Conservation (phyloP, 2,888 invertebrate species). For the Dryobota labecula region DNA sequence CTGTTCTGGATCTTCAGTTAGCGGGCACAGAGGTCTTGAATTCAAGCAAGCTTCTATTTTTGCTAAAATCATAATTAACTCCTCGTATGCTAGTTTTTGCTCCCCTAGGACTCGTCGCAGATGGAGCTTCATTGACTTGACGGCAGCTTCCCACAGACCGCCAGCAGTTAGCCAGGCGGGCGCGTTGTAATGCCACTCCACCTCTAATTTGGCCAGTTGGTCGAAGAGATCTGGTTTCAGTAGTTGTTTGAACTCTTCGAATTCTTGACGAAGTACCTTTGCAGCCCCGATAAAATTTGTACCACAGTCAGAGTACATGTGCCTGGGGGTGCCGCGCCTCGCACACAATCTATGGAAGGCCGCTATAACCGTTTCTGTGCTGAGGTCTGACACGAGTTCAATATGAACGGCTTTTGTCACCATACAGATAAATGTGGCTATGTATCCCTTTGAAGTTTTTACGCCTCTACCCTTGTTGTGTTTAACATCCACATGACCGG, state of each 20-base stretch:
- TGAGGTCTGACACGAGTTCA: conserved; percentile 2
- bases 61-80: neutral
- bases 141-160: conserved; percentile 21
- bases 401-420: conserved; percentile 1
- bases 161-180: too few relatives aligned
- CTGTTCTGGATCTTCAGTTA: conserved; percentile 54
- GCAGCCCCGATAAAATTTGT: neutral
- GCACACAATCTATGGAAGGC: conserved; percentile 37
- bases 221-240: conserved; percentile 10
- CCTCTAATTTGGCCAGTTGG: conserved; percentile 1
- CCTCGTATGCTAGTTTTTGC: conserved; percentile 11
- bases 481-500: conserved; percentile 28
- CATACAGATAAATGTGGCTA: conserved; percentile 48
- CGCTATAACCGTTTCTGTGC: neutral
- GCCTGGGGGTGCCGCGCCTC: conserved; percentile 31
- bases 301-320: conserved; percentile 46
- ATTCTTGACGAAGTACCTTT: conserved; percentile 13
- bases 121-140: conserved; percentile 22
- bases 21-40: neutral
- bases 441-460: conserved; percentile 27
- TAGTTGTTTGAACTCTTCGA: neutral
- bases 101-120: conserved; percentile 20
- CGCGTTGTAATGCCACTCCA: neutral
- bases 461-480: conserved; percentile 20
- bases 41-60: conserved; percentile 16